Percentiles rank a stretch among this genome's conserved stretches.
phyloP scores from a whole-genome alignment of 1,140 invertebrate species.

The Radopholus similis region DNA sequence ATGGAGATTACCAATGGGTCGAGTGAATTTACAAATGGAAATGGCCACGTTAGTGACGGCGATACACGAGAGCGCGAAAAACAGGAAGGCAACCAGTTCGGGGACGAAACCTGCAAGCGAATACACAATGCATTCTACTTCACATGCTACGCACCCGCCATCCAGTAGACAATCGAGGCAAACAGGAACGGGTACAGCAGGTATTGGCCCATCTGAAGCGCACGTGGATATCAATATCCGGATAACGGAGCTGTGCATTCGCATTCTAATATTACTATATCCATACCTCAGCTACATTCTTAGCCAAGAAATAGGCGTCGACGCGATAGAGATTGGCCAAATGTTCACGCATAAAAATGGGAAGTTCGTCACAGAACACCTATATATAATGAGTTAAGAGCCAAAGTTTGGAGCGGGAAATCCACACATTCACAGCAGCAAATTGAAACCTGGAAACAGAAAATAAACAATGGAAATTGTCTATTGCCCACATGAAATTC shows the following conservation, averaged over 20 bases:
- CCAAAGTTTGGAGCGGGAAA: conserved; percentile 74
- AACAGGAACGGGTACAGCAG: conserved; percentile 78
- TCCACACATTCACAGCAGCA: conserved; percentile 66
- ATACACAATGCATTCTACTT: not conserved
- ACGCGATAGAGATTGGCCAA: conserved; percentile 84
- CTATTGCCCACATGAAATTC: conserved; percentile 39
- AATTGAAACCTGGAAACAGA: conserved; percentile 66
- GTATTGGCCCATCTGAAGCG: conserved; percentile 60
- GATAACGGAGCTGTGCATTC: conserved; percentile 16
- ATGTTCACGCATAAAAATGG: conserved; percentile 85
- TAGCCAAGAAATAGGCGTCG: conserved; percentile 86
- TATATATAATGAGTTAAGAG: conserved; percentile 69
- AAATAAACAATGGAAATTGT: not conserved
- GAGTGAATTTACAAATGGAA: conserved; percentile 72
- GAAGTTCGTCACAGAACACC: conserved; percentile 86
- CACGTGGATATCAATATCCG: too few relatives aligned
- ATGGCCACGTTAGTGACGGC: conserved; percentile 83
- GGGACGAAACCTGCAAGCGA: conserved; percentile 66
- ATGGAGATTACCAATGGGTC: not conserved
- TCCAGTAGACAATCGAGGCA: conserved; percentile 76
- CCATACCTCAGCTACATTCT: conserved; percentile 64
- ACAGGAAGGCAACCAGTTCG: conserved; percentile 71
- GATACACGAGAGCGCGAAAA: conserved; percentile 71
- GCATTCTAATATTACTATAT: conserved; percentile 1
- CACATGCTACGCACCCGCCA: conserved; percentile 57